Base-by-base conservation (phyloP, 2,797 vertebrate genomes). In the Rhinella marina region DNA sequence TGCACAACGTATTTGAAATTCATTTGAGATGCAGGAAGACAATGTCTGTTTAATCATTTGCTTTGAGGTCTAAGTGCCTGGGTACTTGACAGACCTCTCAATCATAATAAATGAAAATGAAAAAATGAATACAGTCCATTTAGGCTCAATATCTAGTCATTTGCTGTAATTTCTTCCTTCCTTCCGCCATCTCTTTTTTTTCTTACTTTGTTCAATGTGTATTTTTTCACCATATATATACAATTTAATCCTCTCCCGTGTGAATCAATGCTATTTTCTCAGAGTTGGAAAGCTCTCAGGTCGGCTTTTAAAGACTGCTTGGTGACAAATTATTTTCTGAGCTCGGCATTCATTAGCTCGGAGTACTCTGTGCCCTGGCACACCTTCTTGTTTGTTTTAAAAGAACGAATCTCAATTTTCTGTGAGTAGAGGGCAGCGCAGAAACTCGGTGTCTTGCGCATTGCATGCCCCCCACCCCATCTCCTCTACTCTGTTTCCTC, bases 331-430 rank as follows among this genome's bases (percentile, higher is more conserved):
- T 82, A 87, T 89, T 86, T 86, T 89, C 81, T 61, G 48, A 87
- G 88, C 81, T 73, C 73, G 88, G 85, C 85, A 86, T 89, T 86
- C 85, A 89, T 89, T 87, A 89, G 75, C 81, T 83, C 21, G n/a
- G 73, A 89, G 85, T 80, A 83, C 85, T 89, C 81, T 61, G 85
- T 29, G 73, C 85, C 77, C 85, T 89, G 88, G 88, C 88, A 86
- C 88, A 87, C 88, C 88, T 86, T 86, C 73, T 87, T 89, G 88
- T 89, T 89, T 89, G 88, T 89, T 89, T 88, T 89, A 89, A 89
- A 83, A 21, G 62, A 76, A 79, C 80, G 77, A 77, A 87, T 86
- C 85, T 89, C 81, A 77, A 89, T 89, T 89, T 84, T 87, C 61
- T 50, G 59, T 21, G 62, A 56, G 41, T 84, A 87, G 81, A 89